Percentiles rank a stretch among this genome's conserved stretches.
Conservation (phyloP, 2,797 vertebrate genomes). For the Hippopotamyrus pictus region DNA sequence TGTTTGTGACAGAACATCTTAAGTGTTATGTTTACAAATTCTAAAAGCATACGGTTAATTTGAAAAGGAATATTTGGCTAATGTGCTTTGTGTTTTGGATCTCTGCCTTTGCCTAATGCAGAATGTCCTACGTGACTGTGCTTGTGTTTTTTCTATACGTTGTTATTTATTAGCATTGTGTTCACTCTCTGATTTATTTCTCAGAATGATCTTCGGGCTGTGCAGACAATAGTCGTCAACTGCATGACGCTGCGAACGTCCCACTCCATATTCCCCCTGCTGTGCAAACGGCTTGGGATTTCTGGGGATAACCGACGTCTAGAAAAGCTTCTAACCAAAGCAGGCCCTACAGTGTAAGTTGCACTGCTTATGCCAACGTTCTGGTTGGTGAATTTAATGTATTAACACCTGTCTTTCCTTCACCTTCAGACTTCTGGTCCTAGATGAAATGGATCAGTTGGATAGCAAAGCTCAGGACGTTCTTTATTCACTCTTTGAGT, state of each 20-base stretch:
- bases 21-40: neutral
- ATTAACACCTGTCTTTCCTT: neutral
- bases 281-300: slow-evolving; percentile 67
- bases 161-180: neutral
- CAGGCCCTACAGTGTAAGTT: slow-evolving; percentile 80
- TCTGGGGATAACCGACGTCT: slow-evolving; percentile 52
- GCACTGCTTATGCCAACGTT: neutral
- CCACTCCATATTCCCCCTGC: slow-evolving; percentile 72
- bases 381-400: neutral
- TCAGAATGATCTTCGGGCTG: slow-evolving; percentile 62
- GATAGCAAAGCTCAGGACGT: slow-evolving; percentile 90
- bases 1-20: neutral
- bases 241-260: slow-evolving; percentile 85
- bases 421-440: slow-evolving; percentile 71
- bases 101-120: neutral
- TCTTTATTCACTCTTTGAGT: slow-evolving; percentile 90
- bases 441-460: slow-evolving; percentile 95
- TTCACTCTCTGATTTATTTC: neutral
- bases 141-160: neutral
- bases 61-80: neutral
- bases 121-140: neutral
- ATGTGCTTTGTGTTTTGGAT: neutral
- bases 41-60: neutral
- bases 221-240: slow-evolving; percentile 74
- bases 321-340: slow-evolving; percentile 65